Evolutionary conservation across 2,888 invertebrate species (phyloP).

Genomic region (Cataglyphis albicans): DNA sequence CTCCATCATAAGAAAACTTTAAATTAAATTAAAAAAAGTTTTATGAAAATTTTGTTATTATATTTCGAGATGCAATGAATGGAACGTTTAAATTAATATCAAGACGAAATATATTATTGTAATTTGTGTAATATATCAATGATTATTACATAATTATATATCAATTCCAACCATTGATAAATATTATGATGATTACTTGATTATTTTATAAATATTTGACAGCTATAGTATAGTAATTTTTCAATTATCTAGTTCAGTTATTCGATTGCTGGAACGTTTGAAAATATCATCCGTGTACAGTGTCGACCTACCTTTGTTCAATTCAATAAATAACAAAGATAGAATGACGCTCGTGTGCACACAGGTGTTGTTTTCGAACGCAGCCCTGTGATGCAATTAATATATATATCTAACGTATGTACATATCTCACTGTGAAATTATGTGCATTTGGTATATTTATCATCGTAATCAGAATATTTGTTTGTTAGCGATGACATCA

Average conservation of each 20-base stretch:
- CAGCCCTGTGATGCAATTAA: neutral
- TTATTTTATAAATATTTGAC: neutral
- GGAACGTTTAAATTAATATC: slow-evolving; percentile 54
- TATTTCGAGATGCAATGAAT: slow-evolving; percentile 35
- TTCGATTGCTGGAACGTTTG: neutral
- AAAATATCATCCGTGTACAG: too few species aligned
- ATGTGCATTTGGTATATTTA: slow-evolving; percentile 14
- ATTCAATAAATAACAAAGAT: too few species aligned
- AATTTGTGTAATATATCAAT: slow-evolving; percentile 47
- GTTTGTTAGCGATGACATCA: neutral
- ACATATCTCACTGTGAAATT: slow-evolving; percentile 10
- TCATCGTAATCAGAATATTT: neutral
- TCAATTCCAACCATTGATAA: slow-evolving; percentile 19
- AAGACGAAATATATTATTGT: slow-evolving; percentile 62
- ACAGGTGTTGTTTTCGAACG: too few species aligned
- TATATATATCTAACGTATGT: slow-evolving; percentile 16
- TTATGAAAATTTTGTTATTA: slow-evolving; percentile 22
- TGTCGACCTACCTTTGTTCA: too few species aligned
- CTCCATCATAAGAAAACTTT: neutral
- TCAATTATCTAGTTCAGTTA: neutral
- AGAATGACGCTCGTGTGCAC: too few species aligned
- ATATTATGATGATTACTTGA: neutral
- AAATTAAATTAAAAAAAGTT: neutral
- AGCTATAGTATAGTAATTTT: neutral
- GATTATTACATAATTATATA: slow-evolving; percentile 43